Base-by-base conservation (phyloP, 2,888 invertebrate species). In the Gymnoscelis rufifasciata region DNA sequence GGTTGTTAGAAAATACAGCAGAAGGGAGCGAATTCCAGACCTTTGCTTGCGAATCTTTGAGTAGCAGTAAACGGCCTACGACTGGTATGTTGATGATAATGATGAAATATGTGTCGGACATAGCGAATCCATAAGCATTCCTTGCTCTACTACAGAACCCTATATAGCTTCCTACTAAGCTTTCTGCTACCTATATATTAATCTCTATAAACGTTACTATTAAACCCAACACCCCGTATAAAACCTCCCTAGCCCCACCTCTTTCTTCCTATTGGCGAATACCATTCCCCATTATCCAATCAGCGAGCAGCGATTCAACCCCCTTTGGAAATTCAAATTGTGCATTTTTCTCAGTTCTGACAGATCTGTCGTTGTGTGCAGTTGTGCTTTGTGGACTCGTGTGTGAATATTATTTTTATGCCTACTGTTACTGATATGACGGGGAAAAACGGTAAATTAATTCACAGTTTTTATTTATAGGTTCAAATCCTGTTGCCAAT, bases 341-440 rank as follows among this genome's bases (percentile, higher is more conserved):
- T 58, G 55, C 54, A 26, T 42, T 66, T 71, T 64, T 54, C 52
- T 63, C 74, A 83, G 83, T 83, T 50, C 52, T 43, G 35, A 49
- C 56, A 49, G 24, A 50, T 43, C 38, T 51, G 60, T 52, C 29
- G 55, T 27, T 19, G 49, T 31, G 68, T 51, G 13, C 56, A 57
- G 49, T 57, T 47, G 51, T 53, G 38, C 38, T 33, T 15, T 15
- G 26, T 47, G 38, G 41, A 47, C 31, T 47, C 29, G 44, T 30
- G 24, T 41, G 44, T 23, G 57, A 36, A 52, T 46, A 46, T 46
- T 52, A 50, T 64, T 71, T 81, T 68, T 78, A 86, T 87, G 86
- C 86, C 86, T 64, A 86, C 84, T 49, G 71, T 83, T 47, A 78
- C 76, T 51, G 68, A 77, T 63, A 62, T 66, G 30, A 52, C 66